These are phyloP conservation scores for Rhorus exstirpatorius DNA, from an alignment of 2,888 invertebrate species.

Conservation along the genomic window DNA sequence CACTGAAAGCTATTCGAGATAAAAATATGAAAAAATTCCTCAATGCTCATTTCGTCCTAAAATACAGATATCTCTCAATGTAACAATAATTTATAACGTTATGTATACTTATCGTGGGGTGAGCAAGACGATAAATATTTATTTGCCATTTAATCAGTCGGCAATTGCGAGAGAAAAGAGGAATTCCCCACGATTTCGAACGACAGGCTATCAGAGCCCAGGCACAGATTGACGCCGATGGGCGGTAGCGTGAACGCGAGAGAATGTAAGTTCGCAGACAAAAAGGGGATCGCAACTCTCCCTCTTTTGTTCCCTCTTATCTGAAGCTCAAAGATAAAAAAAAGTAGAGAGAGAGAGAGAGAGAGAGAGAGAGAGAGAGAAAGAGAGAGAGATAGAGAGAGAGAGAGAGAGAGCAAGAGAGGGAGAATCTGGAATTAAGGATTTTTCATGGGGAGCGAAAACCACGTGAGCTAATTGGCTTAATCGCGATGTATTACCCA, in stretches of 20 bases:
- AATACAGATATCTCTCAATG: too few species aligned
- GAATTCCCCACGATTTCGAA: conserved; percentile 30
- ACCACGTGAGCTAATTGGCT: conserved; percentile 66
- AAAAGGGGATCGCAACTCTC: conserved; percentile 8
- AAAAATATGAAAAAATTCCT: too few species aligned
- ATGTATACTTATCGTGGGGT: too few species aligned
- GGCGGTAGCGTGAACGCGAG: conserved; percentile 18
- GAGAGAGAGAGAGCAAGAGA: too few species aligned
- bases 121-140: conserved; percentile 60
- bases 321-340: background rate
- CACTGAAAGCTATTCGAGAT: too few species aligned
- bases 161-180: conserved; percentile 8
- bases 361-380: conserved; percentile 5
- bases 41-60: too few species aligned
- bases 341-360: too few species aligned
- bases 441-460: conserved; percentile 16
- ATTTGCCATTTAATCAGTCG: conserved; percentile 47
- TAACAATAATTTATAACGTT: too few species aligned
- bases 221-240: conserved; percentile 44
- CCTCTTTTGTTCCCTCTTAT: conserved; percentile 5
- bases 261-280: background rate
- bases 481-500: conserved; percentile 78
- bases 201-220: conserved; percentile 39
- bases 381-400: too few species aligned
- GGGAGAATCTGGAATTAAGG: too few species aligned